Conservation (phyloP, 1,140 invertebrate species). For the Lepidurus couesii region DNA sequence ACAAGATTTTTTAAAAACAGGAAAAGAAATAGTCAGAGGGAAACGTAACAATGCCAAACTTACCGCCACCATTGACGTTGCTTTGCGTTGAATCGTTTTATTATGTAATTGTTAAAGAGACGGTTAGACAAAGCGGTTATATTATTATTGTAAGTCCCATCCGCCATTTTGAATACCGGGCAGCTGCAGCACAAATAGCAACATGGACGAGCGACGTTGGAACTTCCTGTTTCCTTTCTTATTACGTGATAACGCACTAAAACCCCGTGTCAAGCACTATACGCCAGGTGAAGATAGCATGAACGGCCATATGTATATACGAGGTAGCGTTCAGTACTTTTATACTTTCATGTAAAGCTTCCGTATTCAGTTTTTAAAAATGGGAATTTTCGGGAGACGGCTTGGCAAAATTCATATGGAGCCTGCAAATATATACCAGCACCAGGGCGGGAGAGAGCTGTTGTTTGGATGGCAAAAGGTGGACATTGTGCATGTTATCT, state of each 20-base stretch:
- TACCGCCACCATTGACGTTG: no score
- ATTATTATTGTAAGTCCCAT: not conserved
- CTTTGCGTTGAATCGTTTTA: not conserved
- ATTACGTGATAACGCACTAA: slow-evolving; percentile 19
- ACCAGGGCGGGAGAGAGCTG: not conserved
- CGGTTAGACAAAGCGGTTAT: not conserved
- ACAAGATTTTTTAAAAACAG: no score
- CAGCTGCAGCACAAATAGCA: slow-evolving; percentile 11
- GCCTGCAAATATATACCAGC: not conserved
- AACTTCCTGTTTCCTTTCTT: slow-evolving; percentile 10
- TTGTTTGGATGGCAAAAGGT: slow-evolving; percentile 6
- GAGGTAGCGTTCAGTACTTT: not conserved
- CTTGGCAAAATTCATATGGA: not conserved
- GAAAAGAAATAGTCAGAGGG: no score
- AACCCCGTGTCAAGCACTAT: not conserved
- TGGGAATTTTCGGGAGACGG: not conserved
- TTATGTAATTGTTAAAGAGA: not conserved
- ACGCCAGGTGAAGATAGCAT: slow-evolving; percentile 4
- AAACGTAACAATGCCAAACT: no score
- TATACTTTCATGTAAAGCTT: not conserved
- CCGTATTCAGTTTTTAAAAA: not conserved
- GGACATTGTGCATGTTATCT: slow-evolving; percentile 17
- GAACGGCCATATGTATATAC: not conserved
- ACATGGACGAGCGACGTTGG: not conserved
- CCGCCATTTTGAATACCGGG: not conserved